Percentiles rank a stretch among this genome's conserved stretches.
Evolutionary conservation across 1,140 invertebrate species (phyloP).

Genomic region (Dreissena polymorpha): DNA sequence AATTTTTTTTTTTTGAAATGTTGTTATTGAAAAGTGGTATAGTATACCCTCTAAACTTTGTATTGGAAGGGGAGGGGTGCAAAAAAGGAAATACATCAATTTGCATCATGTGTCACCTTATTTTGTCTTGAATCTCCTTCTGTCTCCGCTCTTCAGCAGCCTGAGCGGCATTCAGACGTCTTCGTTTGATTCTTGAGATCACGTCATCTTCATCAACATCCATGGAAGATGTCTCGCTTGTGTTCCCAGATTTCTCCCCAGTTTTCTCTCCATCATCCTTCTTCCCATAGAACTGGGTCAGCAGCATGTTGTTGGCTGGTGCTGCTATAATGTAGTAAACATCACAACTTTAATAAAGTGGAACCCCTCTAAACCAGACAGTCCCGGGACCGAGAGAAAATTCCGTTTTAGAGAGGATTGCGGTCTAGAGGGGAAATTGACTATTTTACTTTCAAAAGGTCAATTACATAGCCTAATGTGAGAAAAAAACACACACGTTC

Average conservation of each 20-base stretch:
- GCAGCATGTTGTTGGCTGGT: conserved; percentile 31
- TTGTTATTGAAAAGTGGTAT: too few relatives aligned
- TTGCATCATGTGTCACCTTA: conserved; percentile 54
- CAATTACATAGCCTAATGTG: neutral
- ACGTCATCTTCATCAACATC: conserved; percentile 62
- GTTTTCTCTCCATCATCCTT: conserved; percentile 51
- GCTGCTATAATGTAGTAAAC: conserved; percentile 19
- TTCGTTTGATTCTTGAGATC: conserved; percentile 72
- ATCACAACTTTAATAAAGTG: neutral
- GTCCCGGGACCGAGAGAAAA: too few relatives aligned
- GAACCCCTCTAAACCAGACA: too few relatives aligned
- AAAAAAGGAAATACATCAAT: too few relatives aligned
- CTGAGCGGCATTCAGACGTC: conserved; percentile 68
- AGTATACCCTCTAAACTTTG: too few relatives aligned
- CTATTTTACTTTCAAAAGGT: too few relatives aligned
- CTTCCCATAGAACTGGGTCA: conserved; percentile 74
- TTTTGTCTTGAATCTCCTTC: conserved; percentile 61
- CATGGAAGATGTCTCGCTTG: conserved; percentile 48
- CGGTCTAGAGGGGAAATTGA: too few relatives aligned
- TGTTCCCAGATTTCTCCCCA: too few relatives aligned
- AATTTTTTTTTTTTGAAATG: too few relatives aligned
- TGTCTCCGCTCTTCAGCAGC: conserved; percentile 70
- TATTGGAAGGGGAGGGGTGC: too few relatives aligned
- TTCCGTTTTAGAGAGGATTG: too few relatives aligned
- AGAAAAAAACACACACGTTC: neutral